phyloP scores from a whole-genome alignment of 2,113 vertebrate species.

The Morone saxatilis region DNA sequence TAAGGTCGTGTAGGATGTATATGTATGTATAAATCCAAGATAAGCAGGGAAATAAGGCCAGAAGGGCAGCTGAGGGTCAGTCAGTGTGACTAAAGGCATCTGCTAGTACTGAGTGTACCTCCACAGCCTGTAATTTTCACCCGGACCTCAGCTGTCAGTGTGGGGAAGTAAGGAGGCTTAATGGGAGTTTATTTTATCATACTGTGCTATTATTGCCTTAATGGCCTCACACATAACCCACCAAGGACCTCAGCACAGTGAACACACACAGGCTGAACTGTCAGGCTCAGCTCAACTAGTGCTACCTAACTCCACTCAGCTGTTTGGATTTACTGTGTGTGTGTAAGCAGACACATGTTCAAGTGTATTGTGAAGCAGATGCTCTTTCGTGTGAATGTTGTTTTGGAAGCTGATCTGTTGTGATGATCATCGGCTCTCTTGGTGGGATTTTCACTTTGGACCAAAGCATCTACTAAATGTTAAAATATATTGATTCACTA shows the following conservation, averaged over 20 bases:
- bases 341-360: slow-evolving; percentile 12
- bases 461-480: neutral
- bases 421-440: slow-evolving; percentile 22
- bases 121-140: slow-evolving; percentile 53
- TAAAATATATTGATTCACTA: neutral
- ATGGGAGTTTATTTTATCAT: slow-evolving; percentile 70
- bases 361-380: slow-evolving; percentile 48
- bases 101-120: slow-evolving; percentile 54
- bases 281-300: slow-evolving; percentile 53
- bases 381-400: slow-evolving; percentile 55
- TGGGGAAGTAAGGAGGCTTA: slow-evolving; percentile 65
- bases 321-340: slow-evolving; percentile 29
- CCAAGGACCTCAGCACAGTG: slow-evolving; percentile 29
- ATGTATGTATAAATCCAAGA: slow-evolving; percentile 39
- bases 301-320: slow-evolving; percentile 53
- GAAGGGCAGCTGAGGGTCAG: slow-evolving; percentile 67
- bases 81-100: slow-evolving; percentile 58
- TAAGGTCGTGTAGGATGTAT: slow-evolving; percentile 58
- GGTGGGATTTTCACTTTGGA: slow-evolving; percentile 23
- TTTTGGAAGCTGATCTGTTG: slow-evolving; percentile 41
- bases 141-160: slow-evolving; percentile 64
- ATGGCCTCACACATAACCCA: slow-evolving; percentile 65
- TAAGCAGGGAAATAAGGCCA: slow-evolving; percentile 47
- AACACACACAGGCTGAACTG: slow-evolving; percentile 54
- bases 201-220: slow-evolving; percentile 70